Evolutionary conservation across 2,888 invertebrate species (phyloP).

Genomic region (Eristalis intricaria): DNA sequence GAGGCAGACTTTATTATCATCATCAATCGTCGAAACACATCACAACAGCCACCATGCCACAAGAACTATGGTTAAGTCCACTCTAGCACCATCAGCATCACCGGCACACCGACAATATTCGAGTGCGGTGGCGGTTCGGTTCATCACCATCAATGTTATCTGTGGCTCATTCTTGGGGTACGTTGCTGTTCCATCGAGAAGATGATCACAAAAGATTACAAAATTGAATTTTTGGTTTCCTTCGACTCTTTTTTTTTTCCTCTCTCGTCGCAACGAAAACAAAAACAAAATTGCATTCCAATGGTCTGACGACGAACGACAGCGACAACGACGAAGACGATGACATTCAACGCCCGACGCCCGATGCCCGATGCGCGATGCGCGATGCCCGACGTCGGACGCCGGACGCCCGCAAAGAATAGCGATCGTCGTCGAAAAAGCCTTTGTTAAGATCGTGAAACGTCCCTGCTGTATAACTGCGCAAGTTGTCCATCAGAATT

Average conservation of each 20-base stretch:
- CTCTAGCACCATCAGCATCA: slow-evolving; percentile 19
- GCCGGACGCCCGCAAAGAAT: slow-evolving; percentile 16
- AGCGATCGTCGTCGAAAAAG: slow-evolving; percentile 26
- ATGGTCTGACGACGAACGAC: slow-evolving; percentile 26
- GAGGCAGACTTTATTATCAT: slow-evolving; percentile 50
- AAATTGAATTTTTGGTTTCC: slow-evolving; percentile 70
- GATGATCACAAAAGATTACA: slow-evolving; percentile 71
- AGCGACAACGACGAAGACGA: neutral
- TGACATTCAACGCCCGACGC: neutral
- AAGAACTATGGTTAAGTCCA: slow-evolving; percentile 28
- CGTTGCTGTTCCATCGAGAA: slow-evolving; percentile 40
- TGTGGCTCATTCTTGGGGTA: slow-evolving; percentile 48
- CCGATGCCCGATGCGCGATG: neutral
- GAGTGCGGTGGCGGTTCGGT: slow-evolving; percentile 61
- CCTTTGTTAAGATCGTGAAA: slow-evolving; percentile 57
- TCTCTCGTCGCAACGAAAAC: slow-evolving; percentile 27
- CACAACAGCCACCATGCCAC: slow-evolving; percentile 44
- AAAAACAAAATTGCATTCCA: slow-evolving; percentile 54
- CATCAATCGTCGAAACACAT: slow-evolving; percentile 54
- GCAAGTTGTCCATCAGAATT: slow-evolving; percentile 71
- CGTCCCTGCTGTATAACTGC: slow-evolving; percentile 57
- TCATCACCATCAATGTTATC: slow-evolving; percentile 68
- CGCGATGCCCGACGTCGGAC: too few relatives aligned
- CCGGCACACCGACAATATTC: slow-evolving; percentile 10
- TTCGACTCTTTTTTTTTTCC: neutral